Evolutionary conservation across 2,797 vertebrate species (phyloP).

Genomic region (Myripristis jacobus): DNA sequence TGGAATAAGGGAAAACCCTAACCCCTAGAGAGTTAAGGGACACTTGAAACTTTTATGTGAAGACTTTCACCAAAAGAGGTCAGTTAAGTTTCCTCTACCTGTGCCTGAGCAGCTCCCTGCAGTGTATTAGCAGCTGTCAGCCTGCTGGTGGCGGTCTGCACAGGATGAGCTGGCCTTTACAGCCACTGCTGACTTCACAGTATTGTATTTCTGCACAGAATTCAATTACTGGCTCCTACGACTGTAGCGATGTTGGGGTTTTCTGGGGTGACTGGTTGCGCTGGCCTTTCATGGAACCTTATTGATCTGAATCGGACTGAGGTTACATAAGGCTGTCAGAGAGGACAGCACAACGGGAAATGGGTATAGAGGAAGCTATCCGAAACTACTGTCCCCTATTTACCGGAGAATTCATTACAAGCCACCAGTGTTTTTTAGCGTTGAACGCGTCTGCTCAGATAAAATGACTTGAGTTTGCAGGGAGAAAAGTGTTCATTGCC

Average conservation of each 20-base stretch:
- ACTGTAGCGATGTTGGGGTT: slow-evolving; percentile 48
- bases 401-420: slow-evolving; percentile 10
- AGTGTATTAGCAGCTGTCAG: slow-evolving; percentile 28
- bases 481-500: slow-evolving; percentile 32
- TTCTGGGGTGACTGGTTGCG: slow-evolving; percentile 53
- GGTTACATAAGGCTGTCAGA: slow-evolving; percentile 56
- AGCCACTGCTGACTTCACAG: slow-evolving; percentile 55
- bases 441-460: slow-evolving; percentile 1
- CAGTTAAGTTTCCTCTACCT: slow-evolving; percentile 40
- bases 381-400: slow-evolving; percentile 17
- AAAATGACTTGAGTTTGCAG: slow-evolving; percentile 26
- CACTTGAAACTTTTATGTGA: background rate
- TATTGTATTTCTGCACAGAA: slow-evolving; percentile 68
- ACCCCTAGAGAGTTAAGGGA: no score
- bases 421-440: slow-evolving; percentile 2
- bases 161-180: slow-evolving; percentile 29
- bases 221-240: slow-evolving; percentile 54
- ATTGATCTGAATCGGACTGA: slow-evolving; percentile 61
- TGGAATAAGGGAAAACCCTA: no score
- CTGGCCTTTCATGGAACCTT: slow-evolving; percentile 47
- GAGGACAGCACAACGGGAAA: slow-evolving; percentile 21
- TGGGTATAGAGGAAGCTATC: background rate
- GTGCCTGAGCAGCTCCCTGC: background rate
- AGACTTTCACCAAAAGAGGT: slow-evolving; percentile 16
- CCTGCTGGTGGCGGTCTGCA: slow-evolving; percentile 27